Conservation (phyloP, 2,888 invertebrate genomes). For the Drosophila nr. perissopoda region DNA sequence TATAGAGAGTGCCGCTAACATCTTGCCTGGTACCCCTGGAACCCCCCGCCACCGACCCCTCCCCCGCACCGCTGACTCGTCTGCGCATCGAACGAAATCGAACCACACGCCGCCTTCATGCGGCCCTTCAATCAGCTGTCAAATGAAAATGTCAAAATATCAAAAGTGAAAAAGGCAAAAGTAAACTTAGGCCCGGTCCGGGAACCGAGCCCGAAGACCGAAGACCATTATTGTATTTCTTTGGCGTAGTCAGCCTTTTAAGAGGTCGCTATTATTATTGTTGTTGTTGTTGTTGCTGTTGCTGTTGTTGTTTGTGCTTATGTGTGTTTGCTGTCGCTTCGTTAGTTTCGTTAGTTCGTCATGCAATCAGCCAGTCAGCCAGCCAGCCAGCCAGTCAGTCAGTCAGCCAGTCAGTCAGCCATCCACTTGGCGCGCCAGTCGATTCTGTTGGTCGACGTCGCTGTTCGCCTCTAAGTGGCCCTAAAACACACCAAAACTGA, state of each 20-base stretch:
- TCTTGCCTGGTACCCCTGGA: constrained; percentile 24
- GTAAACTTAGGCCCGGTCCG: constrained; percentile 76
- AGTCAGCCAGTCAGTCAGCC: constrained; percentile 16
- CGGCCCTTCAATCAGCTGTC: constrained; percentile 81
- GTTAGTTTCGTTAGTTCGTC: constrained; percentile 76
- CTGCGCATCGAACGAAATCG: constrained; percentile 70
- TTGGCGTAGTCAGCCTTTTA: constrained; percentile 73
- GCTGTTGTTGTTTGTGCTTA: constrained; percentile 47
- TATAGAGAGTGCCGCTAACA: constrained; percentile 29
- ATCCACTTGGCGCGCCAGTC: constrained; percentile 25
- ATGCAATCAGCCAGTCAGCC: constrained; percentile 70
- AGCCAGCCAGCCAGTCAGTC: constrained; percentile 36
- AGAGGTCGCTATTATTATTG: constrained; percentile 60
- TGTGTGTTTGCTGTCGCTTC: constrained; percentile 54
- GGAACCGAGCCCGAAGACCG: constrained; percentile 36
- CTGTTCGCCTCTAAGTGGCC: constrained; percentile 70
- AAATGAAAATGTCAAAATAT: constrained; percentile 81
- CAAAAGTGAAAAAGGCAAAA: constrained; percentile 80
- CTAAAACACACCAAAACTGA: constrained; percentile 58
- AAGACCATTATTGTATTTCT: constrained; percentile 73
- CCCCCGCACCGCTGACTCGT: not conserved
- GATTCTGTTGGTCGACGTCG: constrained; percentile 13
- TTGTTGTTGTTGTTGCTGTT: constrained; percentile 28
- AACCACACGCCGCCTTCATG: constrained; percentile 56
- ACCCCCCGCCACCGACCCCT: not conserved